phyloP scores from a whole-genome alignment of 2,797 vertebrate genomes.

The Vultur gryphus region DNA sequence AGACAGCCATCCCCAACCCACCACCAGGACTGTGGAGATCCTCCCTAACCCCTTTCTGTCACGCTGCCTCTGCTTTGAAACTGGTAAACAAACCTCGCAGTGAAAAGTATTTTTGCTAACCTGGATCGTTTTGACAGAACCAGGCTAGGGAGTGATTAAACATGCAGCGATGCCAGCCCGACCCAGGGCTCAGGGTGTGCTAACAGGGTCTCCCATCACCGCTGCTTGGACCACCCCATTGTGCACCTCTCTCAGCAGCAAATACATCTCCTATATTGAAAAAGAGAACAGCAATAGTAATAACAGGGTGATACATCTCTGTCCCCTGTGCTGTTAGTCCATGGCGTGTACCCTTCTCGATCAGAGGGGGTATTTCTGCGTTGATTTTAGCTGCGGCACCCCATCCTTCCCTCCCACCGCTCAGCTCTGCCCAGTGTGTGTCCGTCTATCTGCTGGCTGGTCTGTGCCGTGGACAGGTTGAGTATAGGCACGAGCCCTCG shows the following conservation, averaged over 20 bases:
- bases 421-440: neutral
- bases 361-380: rapidly evolving
- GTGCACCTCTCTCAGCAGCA: neutral
- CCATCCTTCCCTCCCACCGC: neutral
- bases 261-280: neutral
- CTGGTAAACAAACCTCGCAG: conserved; percentile 20
- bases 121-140: conserved; percentile 27
- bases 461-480: neutral
- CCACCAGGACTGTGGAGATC: neutral
- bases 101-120: conserved; percentile 2
- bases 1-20: neutral
- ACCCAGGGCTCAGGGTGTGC: neutral
- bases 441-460: neutral
- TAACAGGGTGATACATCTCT: neutral
- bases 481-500: rapidly evolving
- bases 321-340: neutral
- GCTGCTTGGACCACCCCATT: rapidly evolving
- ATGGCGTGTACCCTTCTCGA: neutral
- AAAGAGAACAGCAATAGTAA: neutral
- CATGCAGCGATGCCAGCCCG: neutral
- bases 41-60: conserved; percentile 47
- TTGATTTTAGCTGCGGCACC: neutral
- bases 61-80: neutral
- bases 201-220: neutral
- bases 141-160: conserved; percentile 1